Conservation (phyloP, 2,797 vertebrate species). For the Xenopus petersii region DNA sequence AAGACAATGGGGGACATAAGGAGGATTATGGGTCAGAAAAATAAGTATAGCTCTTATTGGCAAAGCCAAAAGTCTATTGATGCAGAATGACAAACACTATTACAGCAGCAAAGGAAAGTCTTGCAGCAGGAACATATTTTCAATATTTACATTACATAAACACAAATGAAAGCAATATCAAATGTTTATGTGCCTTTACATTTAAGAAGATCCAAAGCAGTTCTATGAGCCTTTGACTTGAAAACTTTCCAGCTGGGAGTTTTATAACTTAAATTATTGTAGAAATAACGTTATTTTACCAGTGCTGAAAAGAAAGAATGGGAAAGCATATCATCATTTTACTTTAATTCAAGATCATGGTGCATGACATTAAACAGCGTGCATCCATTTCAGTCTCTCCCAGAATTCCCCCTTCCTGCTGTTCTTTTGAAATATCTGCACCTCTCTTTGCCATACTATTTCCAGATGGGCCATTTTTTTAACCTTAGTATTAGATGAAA, state of each 20-base stretch:
- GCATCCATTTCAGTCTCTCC: conserved; percentile 9
- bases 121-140: too few species aligned
- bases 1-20: too few species aligned
- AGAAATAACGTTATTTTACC: conserved; percentile 2
- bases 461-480: conserved; percentile 37
- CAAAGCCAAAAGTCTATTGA: too few species aligned
- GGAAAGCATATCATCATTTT: neutral
- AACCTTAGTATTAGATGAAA: conserved; percentile 40
- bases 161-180: too few species aligned
- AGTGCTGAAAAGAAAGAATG: conserved; percentile 7
- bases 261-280: neutral
- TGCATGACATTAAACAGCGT: conserved; percentile 1
- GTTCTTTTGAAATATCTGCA: conserved; percentile 9
- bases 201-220: neutral
- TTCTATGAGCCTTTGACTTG: neutral
- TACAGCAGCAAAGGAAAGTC: too few species aligned
- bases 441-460: conserved; percentile 22
- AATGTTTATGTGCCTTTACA: too few species aligned
- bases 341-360: conserved; percentile 1
- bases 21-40: too few species aligned
- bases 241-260: conserved; percentile 6
- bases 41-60: too few species aligned
- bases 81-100: too few species aligned
- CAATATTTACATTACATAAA: too few species aligned
- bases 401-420: conserved; percentile 1